These are phyloP conservation scores for Cantharis rufa DNA, from an alignment of 2,888 invertebrate species.

Conservation along the genomic window DNA sequence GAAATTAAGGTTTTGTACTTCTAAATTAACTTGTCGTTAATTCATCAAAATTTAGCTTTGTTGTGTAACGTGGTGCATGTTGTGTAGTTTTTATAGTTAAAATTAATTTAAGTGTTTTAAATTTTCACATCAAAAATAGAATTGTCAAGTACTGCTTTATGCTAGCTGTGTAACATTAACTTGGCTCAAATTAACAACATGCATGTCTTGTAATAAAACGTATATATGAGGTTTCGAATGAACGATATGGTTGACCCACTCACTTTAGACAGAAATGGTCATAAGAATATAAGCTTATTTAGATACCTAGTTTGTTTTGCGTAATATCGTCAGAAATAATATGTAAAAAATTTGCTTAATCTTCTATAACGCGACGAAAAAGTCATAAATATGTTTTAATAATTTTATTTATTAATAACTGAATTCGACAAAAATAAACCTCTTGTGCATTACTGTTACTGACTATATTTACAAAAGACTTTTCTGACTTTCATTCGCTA, in stretches of 20 bases:
- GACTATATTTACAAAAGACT: too few relatives aligned
- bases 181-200: background rate
- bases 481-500: too few relatives aligned
- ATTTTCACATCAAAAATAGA: background rate
- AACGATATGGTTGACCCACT: background rate
- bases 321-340: background rate
- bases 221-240: background rate
- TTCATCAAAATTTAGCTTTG: slow-evolving; percentile 28
- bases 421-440: too few relatives aligned
- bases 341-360: background rate
- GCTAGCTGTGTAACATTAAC: background rate
- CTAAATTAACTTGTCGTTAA: slow-evolving; percentile 33
- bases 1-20: slow-evolving; percentile 77
- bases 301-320: too few relatives aligned
- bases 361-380: background rate
- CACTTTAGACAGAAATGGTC: background rate
- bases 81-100: background rate
- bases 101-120: background rate
- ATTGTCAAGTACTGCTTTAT: background rate
- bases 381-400: too few relatives aligned
- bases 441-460: too few relatives aligned
- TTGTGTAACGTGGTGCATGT: slow-evolving; percentile 44
- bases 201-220: background rate
- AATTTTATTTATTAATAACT: too few relatives aligned
- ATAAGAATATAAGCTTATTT: too few relatives aligned